A percentile compares a stretch with the other conserved stretches of the same genome.
These are phyloP conservation scores for Liasis olivaceus DNA, from an alignment of 2,797 vertebrate genomes.

Conservation along the genomic window DNA sequence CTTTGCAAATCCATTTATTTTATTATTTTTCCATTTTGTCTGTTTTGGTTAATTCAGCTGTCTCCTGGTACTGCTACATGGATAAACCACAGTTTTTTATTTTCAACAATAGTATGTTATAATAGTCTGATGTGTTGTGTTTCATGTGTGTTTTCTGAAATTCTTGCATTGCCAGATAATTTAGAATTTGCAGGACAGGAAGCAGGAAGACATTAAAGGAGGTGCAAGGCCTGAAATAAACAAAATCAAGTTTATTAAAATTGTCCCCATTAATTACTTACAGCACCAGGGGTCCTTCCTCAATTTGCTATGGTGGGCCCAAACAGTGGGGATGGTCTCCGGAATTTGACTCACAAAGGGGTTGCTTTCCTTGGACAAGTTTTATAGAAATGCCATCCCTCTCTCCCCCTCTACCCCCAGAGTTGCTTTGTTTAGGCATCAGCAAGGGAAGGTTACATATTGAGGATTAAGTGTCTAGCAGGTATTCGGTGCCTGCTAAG, in stretches of 20 bases:
- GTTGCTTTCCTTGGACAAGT: not conserved
- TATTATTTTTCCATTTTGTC: not conserved
- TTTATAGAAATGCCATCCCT: not conserved
- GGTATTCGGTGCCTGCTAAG: not conserved
- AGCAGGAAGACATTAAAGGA: not conserved
- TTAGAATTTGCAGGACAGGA: not conserved
- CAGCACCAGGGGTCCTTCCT: not conserved
- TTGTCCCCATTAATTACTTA: not conserved
- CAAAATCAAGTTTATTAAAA: not conserved
- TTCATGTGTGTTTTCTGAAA: not conserved
- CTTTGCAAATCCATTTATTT: not conserved
- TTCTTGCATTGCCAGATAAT: not conserved
- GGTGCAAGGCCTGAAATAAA: not conserved
- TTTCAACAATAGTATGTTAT: not conserved
- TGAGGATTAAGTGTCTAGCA: not conserved
- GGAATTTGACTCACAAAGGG: not conserved
- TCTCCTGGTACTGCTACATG: not conserved
- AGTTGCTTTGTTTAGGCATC: not conserved
- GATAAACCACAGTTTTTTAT: not conserved
- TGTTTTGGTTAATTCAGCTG: not conserved
- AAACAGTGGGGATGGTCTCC: not conserved
- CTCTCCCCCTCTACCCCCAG: not conserved
- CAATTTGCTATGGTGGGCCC: too few species aligned
- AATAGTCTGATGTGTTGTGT: not conserved
- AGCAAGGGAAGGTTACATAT: not conserved